These are phyloP conservation scores for Fringilla coelebs DNA, from an alignment of 2,797 vertebrate genomes.

Conservation along the genomic window DNA sequence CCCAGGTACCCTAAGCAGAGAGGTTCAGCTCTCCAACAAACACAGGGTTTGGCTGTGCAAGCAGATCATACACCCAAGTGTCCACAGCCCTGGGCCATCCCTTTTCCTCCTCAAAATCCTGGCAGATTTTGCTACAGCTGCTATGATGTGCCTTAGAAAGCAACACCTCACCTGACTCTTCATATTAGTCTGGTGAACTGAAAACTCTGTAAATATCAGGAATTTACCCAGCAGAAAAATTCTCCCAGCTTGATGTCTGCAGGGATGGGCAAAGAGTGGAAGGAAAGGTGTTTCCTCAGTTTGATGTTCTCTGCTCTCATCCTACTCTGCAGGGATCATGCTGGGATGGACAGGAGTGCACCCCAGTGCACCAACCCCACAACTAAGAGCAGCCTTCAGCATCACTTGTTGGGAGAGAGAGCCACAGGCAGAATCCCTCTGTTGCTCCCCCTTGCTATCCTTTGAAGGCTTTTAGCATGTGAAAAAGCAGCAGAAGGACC, in stretches of 20 bases:
- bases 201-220: not conserved
- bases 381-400: not conserved
- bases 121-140: not conserved
- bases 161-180: not conserved
- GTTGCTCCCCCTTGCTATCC: not conserved
- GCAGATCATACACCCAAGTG: not conserved
- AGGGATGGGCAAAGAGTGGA: not conserved
- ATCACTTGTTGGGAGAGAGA: not conserved
- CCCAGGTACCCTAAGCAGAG: not conserved
- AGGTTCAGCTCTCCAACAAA: not conserved
- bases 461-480: not conserved
- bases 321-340: not conserved
- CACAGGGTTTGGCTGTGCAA: not conserved
- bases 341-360: not conserved
- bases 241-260: not conserved
- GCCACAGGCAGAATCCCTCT: not conserved
- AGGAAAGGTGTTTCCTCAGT: not conserved
- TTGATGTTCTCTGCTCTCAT: not conserved
- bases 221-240: not conserved
- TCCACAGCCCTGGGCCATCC: accelerated
- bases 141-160: not conserved
- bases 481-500: not conserved
- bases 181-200: not conserved
- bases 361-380: not conserved
- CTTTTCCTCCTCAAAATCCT: not conserved